Conservation (phyloP, 2,888 invertebrate genomes). For the Apotomis betuletana region DNA sequence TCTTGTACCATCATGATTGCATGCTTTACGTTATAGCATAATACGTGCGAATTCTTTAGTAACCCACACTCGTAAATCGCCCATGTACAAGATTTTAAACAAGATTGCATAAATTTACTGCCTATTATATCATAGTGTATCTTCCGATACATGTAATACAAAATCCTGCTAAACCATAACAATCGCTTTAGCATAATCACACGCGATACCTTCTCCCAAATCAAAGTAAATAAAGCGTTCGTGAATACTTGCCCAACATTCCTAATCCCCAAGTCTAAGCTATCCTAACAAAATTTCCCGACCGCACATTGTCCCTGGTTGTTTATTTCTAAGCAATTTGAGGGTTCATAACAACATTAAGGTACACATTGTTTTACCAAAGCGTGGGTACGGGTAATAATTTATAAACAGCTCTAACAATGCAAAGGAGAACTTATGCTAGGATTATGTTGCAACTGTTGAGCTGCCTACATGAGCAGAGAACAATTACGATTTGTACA, state of each 20-base stretch:
- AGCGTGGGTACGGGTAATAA: conserved; percentile 39
- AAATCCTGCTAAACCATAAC: too few species aligned
- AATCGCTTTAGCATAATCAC: too few species aligned
- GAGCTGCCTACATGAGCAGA: conserved; percentile 25
- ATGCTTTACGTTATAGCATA: too few species aligned
- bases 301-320: conserved; percentile 34
- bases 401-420: conserved; percentile 36
- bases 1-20: too few species aligned
- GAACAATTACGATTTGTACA: conserved; percentile 30
- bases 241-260: conserved; percentile 15
- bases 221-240: background rate
- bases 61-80: too few species aligned
- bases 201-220: too few species aligned
- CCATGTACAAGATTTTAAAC: too few species aligned
- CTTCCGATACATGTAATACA: too few species aligned
- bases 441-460: conserved; percentile 34
- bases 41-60: too few species aligned
- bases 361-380: conserved; percentile 39
- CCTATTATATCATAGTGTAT: too few species aligned
- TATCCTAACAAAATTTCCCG: conserved; percentile 26
- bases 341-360: conserved; percentile 38
- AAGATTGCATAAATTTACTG: too few species aligned
- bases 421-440: conserved; percentile 31
- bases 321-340: conserved; percentile 39
- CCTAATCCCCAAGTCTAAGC: conserved; percentile 8